A percentile compares a stretch with the other conserved stretches of the same genome.
Evolutionary conservation across 1,140 invertebrate genomes (phyloP).

Genomic region (Lineus longissimus): DNA sequence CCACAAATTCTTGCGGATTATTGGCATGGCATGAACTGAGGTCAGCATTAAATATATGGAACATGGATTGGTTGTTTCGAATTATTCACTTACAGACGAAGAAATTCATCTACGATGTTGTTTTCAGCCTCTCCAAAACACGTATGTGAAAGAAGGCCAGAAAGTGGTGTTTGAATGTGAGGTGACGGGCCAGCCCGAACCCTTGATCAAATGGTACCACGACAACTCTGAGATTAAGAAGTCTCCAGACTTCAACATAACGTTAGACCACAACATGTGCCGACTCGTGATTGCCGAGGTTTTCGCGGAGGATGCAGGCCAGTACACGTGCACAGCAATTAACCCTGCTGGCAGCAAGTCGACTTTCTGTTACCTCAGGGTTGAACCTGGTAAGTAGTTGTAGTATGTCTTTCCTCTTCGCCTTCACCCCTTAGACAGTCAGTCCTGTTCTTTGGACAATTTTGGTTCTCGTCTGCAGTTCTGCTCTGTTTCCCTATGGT

Average conservation of each 20-base stretch:
- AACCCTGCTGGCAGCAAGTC: conserved; percentile 57
- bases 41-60: too few relatives aligned
- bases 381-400: not conserved
- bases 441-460: too few relatives aligned
- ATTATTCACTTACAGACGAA: too few relatives aligned
- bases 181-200: conserved; percentile 70
- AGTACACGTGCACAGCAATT: conserved; percentile 83
- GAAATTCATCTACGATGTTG: not conserved
- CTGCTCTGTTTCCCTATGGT: too few relatives aligned
- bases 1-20: too few relatives aligned
- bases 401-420: too few relatives aligned
- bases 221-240: conserved; percentile 58
- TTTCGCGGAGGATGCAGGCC: conserved; percentile 91
- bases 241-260: conserved; percentile 46
- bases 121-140: conserved; percentile 31
- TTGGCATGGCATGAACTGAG: too few relatives aligned
- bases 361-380: conserved; percentile 41
- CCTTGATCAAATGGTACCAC: conserved; percentile 70
- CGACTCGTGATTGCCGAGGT: conserved; percentile 89
- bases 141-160: conserved; percentile 65
- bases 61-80: too few relatives aligned
- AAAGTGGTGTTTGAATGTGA: conserved; percentile 69
- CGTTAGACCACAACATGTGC: conserved; percentile 34
- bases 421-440: too few relatives aligned
- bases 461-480: too few relatives aligned